A percentile compares a stretch with the other conserved stretches of the same genome.
Evolutionary conservation across 2,888 invertebrate genomes (phyloP).

Genomic region (Nineta flava): DNA sequence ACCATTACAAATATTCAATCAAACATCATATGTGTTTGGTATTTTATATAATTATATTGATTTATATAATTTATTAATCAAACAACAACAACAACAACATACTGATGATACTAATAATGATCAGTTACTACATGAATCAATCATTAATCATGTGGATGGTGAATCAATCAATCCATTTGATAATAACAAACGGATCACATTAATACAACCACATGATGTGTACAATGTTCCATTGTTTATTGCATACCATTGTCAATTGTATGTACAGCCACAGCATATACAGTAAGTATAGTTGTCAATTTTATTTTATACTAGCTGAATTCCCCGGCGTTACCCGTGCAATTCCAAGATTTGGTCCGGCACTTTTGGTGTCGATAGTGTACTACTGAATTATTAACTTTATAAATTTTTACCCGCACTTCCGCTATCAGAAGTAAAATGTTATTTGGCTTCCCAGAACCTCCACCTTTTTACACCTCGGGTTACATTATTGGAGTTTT

Average conservation of each 20-base stretch:
- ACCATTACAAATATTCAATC: slow-evolving; percentile 59
- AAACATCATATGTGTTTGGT: slow-evolving; percentile 59
- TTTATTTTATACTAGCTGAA: too few species aligned
- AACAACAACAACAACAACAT: slow-evolving; percentile 20
- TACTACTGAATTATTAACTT: too few species aligned
- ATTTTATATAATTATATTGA: slow-evolving; percentile 58
- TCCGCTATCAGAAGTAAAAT: too few species aligned
- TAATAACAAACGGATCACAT: slow-evolving; percentile 52
- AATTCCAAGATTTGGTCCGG: too few species aligned
- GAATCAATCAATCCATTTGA: slow-evolving; percentile 59
- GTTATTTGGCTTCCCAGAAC: too few species aligned
- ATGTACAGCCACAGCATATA: slow-evolving; percentile 53
- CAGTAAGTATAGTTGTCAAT: slow-evolving; percentile 36
- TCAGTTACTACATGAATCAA: too few species aligned
- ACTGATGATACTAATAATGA: too few species aligned
- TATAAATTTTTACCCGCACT: too few species aligned
- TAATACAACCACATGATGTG: slow-evolving; percentile 55
- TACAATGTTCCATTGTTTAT: slow-evolving; percentile 63
- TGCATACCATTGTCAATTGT: slow-evolving; percentile 66
- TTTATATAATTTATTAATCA: slow-evolving; percentile 45
- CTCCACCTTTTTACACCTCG: too few species aligned
- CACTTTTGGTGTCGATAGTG: too few species aligned
- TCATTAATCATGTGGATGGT: slow-evolving; percentile 27
- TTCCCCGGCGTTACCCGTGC: too few species aligned
- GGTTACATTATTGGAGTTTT: too few species aligned